phyloP scores from a whole-genome alignment of 2,888 invertebrate genomes.

The Amiota minor region DNA sequence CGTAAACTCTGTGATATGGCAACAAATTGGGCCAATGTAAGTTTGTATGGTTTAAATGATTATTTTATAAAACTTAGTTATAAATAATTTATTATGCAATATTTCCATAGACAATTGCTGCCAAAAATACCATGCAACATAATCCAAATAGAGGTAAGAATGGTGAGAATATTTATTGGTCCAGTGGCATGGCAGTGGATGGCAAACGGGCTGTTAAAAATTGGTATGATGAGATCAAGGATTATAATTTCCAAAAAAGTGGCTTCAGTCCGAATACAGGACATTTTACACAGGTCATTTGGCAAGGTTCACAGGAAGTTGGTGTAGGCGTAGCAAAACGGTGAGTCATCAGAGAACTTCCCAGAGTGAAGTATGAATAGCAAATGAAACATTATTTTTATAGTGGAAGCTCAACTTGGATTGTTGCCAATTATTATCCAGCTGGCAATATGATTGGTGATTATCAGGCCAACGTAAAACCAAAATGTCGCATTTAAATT shows the following conservation, averaged over 20 bases:
- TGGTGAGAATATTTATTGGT: constrained; percentile 88
- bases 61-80: too few species aligned
- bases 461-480: constrained; percentile 41
- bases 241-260: constrained; percentile 78
- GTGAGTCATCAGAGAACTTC: constrained; percentile 54
- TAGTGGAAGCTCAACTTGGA: constrained; percentile 42
- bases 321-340: constrained; percentile 82
- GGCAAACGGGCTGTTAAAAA: constrained; percentile 84
- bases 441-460: constrained; percentile 46
- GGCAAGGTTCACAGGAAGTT: constrained; percentile 83
- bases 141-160: constrained; percentile 82
- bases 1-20: constrained; percentile 79
- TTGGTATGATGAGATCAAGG: constrained; percentile 85
- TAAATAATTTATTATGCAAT: background rate
- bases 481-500: background rate
- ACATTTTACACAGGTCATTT: constrained; percentile 90
- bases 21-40: background rate
- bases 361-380: too few species aligned
- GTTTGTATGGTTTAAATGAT: background rate
- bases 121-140: constrained; percentile 80
- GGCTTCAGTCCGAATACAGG: constrained; percentile 81
- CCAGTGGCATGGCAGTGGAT: constrained; percentile 80
- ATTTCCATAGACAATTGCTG: constrained; percentile 71
- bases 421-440: constrained; percentile 51
- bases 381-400: background rate